phyloP scores from a whole-genome alignment of 2,888 invertebrate species.

The Lithophane ornitopus region DNA sequence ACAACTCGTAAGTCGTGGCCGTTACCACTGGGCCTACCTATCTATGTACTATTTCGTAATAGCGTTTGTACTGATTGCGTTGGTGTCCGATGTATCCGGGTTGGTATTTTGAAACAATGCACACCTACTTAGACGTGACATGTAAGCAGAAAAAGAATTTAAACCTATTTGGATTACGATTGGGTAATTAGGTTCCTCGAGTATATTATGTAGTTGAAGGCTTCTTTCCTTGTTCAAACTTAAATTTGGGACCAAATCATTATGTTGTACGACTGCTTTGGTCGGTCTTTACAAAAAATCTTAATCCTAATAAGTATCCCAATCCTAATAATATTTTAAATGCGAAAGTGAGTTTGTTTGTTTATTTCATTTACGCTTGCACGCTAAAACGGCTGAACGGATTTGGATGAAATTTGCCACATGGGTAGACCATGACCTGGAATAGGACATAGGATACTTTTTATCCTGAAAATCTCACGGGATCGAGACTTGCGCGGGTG shows the following conservation, averaged over 20 bases:
- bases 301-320: no score
- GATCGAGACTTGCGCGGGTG: no score
- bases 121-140: conserved; percentile 36
- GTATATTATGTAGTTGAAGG: conserved; percentile 18
- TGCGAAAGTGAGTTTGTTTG: no score
- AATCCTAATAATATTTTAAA: no score
- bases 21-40: no score
- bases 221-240: conserved; percentile 5
- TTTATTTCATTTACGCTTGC: no score
- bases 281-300: background rate
- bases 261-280: background rate
- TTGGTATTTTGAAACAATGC: conserved; percentile 46
- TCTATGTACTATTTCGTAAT: conserved; percentile 12
- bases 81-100: conserved; percentile 9
- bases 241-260: background rate
- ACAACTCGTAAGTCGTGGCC: no score
- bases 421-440: no score
- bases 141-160: conserved; percentile 15
- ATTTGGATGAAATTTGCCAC: no score
- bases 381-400: no score
- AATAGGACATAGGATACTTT: no score
- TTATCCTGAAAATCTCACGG: no score
- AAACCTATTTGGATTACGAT: conserved; percentile 23
- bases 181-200: conserved; percentile 4
- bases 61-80: conserved; percentile 15